These are phyloP conservation scores for Sarcophaga rosellei DNA, from an alignment of 2,888 invertebrate species.

Conservation along the genomic window DNA sequence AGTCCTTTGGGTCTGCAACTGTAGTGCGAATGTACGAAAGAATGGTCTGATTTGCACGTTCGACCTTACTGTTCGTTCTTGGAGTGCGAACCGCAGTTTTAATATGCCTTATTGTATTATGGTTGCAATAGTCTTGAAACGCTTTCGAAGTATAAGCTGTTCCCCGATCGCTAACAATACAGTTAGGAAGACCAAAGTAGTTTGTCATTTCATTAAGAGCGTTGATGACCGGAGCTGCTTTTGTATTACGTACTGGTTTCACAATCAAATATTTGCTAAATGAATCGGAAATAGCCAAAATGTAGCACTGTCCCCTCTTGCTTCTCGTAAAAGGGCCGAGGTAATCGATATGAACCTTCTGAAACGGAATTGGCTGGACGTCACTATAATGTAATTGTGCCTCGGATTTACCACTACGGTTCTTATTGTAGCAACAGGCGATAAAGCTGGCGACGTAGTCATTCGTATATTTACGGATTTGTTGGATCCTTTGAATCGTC, in stretches of 20 bases:
- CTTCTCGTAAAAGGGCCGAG: too few species aligned
- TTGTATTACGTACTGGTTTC: slow-evolving; percentile 1
- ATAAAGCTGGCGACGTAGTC: too few species aligned
- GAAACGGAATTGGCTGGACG: too few species aligned
- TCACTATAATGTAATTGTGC: too few species aligned
- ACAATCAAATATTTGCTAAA: neutral
- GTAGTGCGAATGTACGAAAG: too few species aligned
- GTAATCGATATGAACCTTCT: too few species aligned
- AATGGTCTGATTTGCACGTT: too few species aligned
- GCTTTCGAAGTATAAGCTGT: slow-evolving; percentile 1
- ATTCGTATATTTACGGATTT: too few species aligned
- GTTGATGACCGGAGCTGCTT: neutral
- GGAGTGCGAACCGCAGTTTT: slow-evolving; percentile 12
- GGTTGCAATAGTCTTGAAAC: neutral
- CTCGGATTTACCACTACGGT: too few species aligned
- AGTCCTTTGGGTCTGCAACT: neutral
- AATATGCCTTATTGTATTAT: neutral
- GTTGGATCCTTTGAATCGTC: too few species aligned
- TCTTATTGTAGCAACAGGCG: too few species aligned
- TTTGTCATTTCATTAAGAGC: neutral
- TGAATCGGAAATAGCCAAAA: neutral
- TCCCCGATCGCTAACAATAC: slow-evolving; percentile 1
- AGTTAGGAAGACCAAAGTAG: neutral
- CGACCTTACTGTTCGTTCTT: slow-evolving; percentile 9
- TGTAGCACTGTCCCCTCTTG: neutral